Base-by-base conservation (phyloP, 2,888 invertebrate species). In the Cerastis leucographa region DNA sequence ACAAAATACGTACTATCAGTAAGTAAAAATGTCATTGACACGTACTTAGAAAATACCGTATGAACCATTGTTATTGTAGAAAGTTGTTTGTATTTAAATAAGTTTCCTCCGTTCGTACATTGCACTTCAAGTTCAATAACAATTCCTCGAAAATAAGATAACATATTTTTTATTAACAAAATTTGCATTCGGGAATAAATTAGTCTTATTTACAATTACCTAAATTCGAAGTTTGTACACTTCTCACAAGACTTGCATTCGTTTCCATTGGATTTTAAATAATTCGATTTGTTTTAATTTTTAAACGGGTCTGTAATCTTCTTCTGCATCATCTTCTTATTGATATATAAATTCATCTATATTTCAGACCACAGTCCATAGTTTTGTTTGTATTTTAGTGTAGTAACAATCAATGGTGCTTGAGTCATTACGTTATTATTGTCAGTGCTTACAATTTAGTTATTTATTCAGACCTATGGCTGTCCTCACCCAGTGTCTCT, bases 41-140 rank as follows among this genome's bases (percentile, higher is more conserved):
- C 88, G 54, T 88, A 89, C 90, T 88, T 88, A 87, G 72, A 73
- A 78, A 81, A 89, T 87, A 88, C 89, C 84, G 90, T 88, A 89
- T 89, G 88, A 87, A 85, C 81, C 80, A 89, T 83, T 88, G 85
- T 89, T 87, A 88, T 86, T 79, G 90, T 92, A 92, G 91, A 93
- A 92, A 93, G 91, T 91, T 90, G 89, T 91, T 92, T 92, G 91
- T 93, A 93, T 93, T 92, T 90, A 92, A 94, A 93, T 93, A 89
- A 90, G 89, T 87, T 89, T 90, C 86, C 86, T 87, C 84, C 81
- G 87, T 85, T 22, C 72, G 83, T 83, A 79, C 81, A 81, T 83
- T 83, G 80, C 65, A 80, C 65, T 80, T 62, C 76, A 81, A 83
- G 79, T 85, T 86, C 73, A 86, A 78, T 76, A 76, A 84, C 76